These are phyloP conservation scores for Eucidaris tribuloides DNA, from an alignment of 35 echinoderm and acorn worm genomes.

Conservation along the genomic window DNA sequence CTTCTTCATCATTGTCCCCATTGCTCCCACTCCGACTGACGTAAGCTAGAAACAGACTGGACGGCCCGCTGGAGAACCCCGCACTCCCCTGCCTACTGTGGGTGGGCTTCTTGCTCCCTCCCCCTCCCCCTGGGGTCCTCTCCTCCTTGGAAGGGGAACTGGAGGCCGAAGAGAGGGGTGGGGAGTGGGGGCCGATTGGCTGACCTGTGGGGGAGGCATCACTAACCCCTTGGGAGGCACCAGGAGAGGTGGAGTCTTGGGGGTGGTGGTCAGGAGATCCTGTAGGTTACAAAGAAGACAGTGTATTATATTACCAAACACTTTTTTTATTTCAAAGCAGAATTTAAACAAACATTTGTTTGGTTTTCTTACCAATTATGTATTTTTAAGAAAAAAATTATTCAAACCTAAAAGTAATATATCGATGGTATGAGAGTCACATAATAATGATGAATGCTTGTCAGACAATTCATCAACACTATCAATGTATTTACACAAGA, in stretches of 20 bases:
- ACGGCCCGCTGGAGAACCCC: conserved; percentile 61
- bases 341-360: too few species aligned
- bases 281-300: too few species aligned
- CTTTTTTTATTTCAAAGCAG: too few species aligned
- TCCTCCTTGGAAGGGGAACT: not conserved
- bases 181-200: not conserved
- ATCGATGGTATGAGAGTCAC: too few species aligned
- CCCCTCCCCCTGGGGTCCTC: not conserved
- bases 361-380: too few species aligned
- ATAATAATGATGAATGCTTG: too few species aligned
- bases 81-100: conserved; percentile 46
- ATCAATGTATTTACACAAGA: too few species aligned
- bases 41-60: conserved; percentile 78
- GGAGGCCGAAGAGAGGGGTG: conserved; percentile 17
- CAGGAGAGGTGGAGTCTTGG: not conserved
- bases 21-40: conserved; percentile 75
- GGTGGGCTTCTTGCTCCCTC: not conserved
- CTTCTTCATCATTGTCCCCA: conserved; percentile 92
- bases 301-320: too few species aligned
- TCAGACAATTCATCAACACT: too few species aligned
- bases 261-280: too few species aligned
- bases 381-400: too few species aligned
- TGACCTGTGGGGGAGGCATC: not conserved
- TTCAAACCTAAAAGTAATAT: too few species aligned
- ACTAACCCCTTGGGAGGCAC: not conserved